Evolutionary conservation across 2,113 vertebrate genomes (phyloP).

Genomic region (Channa argus): DNA sequence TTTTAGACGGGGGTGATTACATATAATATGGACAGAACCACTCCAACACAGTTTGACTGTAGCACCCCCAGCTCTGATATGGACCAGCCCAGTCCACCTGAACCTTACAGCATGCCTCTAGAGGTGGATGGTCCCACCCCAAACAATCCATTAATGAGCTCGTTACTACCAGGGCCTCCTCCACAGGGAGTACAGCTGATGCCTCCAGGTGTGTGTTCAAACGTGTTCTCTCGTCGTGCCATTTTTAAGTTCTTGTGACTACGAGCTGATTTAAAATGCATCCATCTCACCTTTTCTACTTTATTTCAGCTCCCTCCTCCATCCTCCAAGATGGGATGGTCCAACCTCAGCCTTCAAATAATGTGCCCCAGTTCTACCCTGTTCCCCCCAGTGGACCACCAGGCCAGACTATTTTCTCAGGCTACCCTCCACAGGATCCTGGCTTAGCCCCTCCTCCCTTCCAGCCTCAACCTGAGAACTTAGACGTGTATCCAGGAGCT

Average conservation of each 20-base stretch:
- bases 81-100: constrained; percentile 82
- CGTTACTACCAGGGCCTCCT: constrained; percentile 81
- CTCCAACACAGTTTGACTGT: constrained; percentile 84
- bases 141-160: constrained; percentile 87
- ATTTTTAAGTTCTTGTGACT: neutral
- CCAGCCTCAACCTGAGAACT: constrained; percentile 78
- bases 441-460: constrained; percentile 77
- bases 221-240: neutral
- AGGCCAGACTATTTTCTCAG: constrained; percentile 55
- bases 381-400: constrained; percentile 66
- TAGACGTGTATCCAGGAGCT: constrained; percentile 70
- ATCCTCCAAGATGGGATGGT: constrained; percentile 82
- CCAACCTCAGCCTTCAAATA: constrained; percentile 54
- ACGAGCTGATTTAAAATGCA: neutral
- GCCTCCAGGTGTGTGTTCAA: constrained; percentile 88
- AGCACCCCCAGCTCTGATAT: constrained; percentile 89
- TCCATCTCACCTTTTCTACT: constrained; percentile 4
- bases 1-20: constrained; percentile 86
- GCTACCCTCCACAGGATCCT: constrained; percentile 55
- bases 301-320: constrained; percentile 82
- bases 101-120: constrained; percentile 73
- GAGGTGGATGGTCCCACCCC: constrained; percentile 71
- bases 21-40: constrained; percentile 82
- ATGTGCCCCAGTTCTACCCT: constrained; percentile 83
- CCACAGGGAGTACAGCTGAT: constrained; percentile 86